Evolutionary conservation across 2,888 invertebrate species (phyloP), one percentile per base, ranked within the genome.

Genomic region (Escarpia spicata): DNA sequence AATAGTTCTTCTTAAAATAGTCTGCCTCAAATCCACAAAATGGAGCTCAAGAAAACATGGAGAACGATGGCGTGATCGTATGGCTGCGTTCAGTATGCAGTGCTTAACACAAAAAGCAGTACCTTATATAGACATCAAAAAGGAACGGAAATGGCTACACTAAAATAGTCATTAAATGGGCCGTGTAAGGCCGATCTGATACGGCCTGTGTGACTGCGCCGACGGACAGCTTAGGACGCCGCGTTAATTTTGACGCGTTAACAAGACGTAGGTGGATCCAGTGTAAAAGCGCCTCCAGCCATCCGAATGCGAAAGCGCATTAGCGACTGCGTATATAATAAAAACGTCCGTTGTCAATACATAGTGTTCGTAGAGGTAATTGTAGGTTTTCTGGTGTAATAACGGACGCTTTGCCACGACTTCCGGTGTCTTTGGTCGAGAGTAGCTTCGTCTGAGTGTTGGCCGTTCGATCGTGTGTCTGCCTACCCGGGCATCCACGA

Each of bases 91-190:
- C 52, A 52, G 3, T 75, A 75, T 26, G 0, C 75, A 26, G 75
- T 26, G 75, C n/a, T 75, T 75, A 75, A 75, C 75, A 75, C 75
- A 19, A 26, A 75, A 75, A 75, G n/a, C 75, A 75, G 75, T 75
- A 75, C 75, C 26, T n/a, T 75, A 75, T 52, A 52, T 75, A 75
- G 75, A 75, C 75, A 75, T n/a, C 19, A 75, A 75, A 75, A 75
- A 26, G 75, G 75, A 75, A 75, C 75, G 75, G 75, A 75, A 75
- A 75, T 75, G 19, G n/a, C 75, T 75, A 75, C 75, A 75, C 75
- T 15, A 75, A 75, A 75, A 75, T 75, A 75, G 75, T 75, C 75
- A 75, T 75, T 26, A 75, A n/a, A n/a, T 75, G 75, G n/a, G 6
- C 26, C 75, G 75, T 75, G 75, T 26, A 26, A 6, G n/a, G 75